Evolutionary conservation across 2,888 invertebrate genomes (phyloP), one percentile per base, ranked within the genome.

Genomic region (Microctonus brassicae): DNA sequence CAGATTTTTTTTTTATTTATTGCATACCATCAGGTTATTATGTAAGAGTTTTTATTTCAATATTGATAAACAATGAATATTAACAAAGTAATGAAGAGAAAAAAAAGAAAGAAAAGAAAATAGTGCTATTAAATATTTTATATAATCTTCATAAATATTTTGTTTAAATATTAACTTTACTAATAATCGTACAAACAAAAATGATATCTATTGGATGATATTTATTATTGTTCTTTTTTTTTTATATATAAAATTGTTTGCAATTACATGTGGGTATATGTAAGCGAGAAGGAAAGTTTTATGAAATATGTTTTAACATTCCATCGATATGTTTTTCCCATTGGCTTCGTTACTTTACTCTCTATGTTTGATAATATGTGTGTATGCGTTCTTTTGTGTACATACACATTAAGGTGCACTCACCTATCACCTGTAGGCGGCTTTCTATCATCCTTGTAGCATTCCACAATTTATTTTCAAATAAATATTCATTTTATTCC

Each of bases 251-350:
- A 65, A 65, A 65, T 65, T 65, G 55, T 65, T 65, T 55, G 42
- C 33, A n/a, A 9, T 47, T 47, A 17, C 47, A 20, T n/a, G 17
- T 47, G 17, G 2, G 47, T 47, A 47, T 47, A 47, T 20, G 17
- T 7, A 47, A 10, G 13, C 39, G n/a, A n/a, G 10, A 20, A 65
- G 36, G 55, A 55, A 65, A 65, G 65, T 65, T n/a, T 65, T 65
- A 55, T 55, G 65, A 65, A 65, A 65, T 47, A 47, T 65, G 55
- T 65, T 65, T 55, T 65, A 20, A 36, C 65, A 65, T 65, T 65
- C 55, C 65, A 65, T 55, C 33, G 34, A 33, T 34, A 33, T 65
- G 33, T 9, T 42, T 53, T 47, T 17, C 17, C 17, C 17, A 47
- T 17, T 47, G 47, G 17, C 17, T 47, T 47, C 6, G 9, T 47